phyloP scores from a whole-genome alignment of 2,888 invertebrate genomes.

The Sarcophaga subvicina region DNA sequence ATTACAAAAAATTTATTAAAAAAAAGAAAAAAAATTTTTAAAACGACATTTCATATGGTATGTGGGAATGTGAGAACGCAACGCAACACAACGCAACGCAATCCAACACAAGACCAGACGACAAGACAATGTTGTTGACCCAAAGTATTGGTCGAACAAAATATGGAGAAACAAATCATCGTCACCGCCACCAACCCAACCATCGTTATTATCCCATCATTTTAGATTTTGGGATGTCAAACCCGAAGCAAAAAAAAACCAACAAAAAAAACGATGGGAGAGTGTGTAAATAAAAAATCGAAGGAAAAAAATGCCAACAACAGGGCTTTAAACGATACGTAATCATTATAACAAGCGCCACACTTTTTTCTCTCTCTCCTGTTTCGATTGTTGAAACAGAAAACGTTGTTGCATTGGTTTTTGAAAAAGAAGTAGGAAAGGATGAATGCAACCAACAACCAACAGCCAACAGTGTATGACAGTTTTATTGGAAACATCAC shows the following conservation, averaged over 20 bases:
- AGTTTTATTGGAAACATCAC: neutral
- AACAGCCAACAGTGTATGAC: conserved; percentile 18
- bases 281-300: neutral
- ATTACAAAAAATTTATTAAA: conserved; percentile 55
- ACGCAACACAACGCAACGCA: no score
- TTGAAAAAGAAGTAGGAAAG: neutral
- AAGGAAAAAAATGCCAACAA: conserved; percentile 19
- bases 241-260: neutral
- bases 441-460: conserved; percentile 2
- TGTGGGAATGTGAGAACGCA: conserved; percentile 59
- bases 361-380: conserved; percentile 30
- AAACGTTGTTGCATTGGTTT: neutral
- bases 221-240: conserved; percentile 1
- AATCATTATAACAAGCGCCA: conserved; percentile 64
- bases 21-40: conserved; percentile 20
- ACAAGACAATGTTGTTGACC: conserved; percentile 65
- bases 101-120: neutral
- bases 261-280: neutral
- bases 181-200: neutral
- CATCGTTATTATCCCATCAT: neutral
- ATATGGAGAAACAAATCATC: conserved; percentile 44
- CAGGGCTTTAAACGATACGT: conserved; percentile 49
- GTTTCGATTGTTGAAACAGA: neutral
- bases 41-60: conserved; percentile 55
- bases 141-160: conserved; percentile 40